These are phyloP conservation scores for Okapia johnstoni DNA, from an alignment of 2,113 vertebrate genomes.

Conservation along the genomic window DNA sequence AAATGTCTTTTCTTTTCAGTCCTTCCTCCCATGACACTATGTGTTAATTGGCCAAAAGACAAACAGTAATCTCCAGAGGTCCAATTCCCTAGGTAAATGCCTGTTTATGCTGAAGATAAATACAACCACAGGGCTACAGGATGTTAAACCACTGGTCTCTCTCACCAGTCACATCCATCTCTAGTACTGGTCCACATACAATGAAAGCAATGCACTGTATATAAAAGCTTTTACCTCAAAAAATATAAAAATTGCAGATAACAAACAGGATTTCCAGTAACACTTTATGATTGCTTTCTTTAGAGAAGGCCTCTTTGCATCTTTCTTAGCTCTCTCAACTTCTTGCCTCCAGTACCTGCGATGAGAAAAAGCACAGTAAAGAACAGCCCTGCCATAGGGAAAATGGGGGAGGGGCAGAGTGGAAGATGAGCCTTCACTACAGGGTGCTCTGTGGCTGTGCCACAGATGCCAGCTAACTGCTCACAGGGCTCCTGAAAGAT, in stretches of 20 bases:
- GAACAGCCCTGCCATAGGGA: fast-evolving
- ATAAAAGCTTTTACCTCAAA: conserved; percentile 85
- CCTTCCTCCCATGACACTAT: neutral
- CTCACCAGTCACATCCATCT: neutral
- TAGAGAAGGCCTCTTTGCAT: conserved; percentile 84
- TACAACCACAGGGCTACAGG: neutral
- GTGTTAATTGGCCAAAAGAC: neutral
- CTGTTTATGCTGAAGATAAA: neutral
- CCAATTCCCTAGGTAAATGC: neutral
- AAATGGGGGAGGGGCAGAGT: fast-evolving
- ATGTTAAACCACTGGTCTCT: neutral
- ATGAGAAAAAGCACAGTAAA: conserved; percentile 29
- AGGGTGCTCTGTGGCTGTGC: neutral
- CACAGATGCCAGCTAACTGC: neutral
- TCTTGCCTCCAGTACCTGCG: conserved; percentile 91
- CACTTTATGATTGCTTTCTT: conserved; percentile 88
- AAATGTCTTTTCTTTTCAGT: neutral
- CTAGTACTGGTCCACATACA: fast-evolving
- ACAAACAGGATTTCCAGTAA: conserved; percentile 90
- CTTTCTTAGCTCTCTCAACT: conserved; percentile 83
- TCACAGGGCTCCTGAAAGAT: neutral
- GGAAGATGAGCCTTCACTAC: neutral
- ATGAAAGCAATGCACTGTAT: neutral
- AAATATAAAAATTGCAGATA: conserved; percentile 90
- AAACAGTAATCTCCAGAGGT: neutral